Conservation (phyloP, 2,888 invertebrate genomes). For the Tipula helvola region DNA sequence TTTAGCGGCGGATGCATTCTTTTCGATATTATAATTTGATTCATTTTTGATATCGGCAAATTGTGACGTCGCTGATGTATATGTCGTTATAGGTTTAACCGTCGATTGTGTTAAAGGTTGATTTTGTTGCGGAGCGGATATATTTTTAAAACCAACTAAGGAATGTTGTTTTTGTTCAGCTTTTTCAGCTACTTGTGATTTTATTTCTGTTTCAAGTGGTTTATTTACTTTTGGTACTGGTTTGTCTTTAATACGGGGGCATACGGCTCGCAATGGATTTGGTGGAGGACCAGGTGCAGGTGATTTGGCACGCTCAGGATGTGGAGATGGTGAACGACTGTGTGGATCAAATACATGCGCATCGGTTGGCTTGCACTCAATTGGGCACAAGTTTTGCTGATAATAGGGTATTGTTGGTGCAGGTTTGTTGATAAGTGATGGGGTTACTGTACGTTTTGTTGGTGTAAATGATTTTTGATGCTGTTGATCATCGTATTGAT, state of each 20-base stretch:
- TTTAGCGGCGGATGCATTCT: conserved; percentile 36
- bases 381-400: conserved; percentile 63
- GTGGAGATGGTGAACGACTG: conserved; percentile 51
- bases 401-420: conserved; percentile 66
- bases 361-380: conserved; percentile 47
- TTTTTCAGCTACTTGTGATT: not conserved
- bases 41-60: not conserved
- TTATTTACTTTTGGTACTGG: not conserved
- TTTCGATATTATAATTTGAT: conserved; percentile 34
- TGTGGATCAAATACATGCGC: conserved; percentile 47
- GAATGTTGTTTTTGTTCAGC: not conserved
- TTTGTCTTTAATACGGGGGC: conserved; percentile 45
- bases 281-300: conserved; percentile 61
- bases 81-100: not conserved
- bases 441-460: conserved; percentile 48
- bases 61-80: not conserved
- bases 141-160: not conserved
- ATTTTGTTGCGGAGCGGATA: not conserved
- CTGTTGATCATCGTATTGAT: conserved; percentile 24
- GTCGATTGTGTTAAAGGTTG: not conserved
- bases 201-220: not conserved
- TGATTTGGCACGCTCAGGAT: conserved; percentile 52
- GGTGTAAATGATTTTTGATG: conserved; percentile 30
- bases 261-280: conserved; percentile 48
- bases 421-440: conserved; percentile 55